Conservation (phyloP, 1,140 invertebrate species). For the Odontomachus brunneus region DNA sequence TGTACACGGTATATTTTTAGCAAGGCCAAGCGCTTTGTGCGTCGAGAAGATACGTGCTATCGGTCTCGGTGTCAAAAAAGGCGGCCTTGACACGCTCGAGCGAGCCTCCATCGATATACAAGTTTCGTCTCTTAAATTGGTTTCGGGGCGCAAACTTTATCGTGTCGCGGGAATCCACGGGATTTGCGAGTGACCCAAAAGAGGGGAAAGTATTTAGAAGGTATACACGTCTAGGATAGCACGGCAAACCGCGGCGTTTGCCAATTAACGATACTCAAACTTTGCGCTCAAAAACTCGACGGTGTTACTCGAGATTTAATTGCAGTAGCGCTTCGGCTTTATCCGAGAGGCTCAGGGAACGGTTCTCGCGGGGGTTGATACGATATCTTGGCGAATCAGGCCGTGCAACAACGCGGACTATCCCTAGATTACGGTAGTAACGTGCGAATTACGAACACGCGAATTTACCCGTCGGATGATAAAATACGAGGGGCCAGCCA, state of each 20-base stretch:
- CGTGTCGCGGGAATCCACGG: conserved; percentile 42
- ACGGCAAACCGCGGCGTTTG: conserved; percentile 42
- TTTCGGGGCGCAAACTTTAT: conserved; percentile 27
- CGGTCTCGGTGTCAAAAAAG: not conserved
- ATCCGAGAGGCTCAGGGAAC: conserved; percentile 22
- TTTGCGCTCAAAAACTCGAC: conserved; percentile 38
- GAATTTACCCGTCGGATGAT: conserved; percentile 43
- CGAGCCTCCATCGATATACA: conserved; percentile 24
- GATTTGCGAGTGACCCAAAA: conserved; percentile 44
- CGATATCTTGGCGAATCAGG: conserved; percentile 46
- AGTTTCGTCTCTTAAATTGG: conserved; percentile 57
- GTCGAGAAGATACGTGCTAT: not conserved
- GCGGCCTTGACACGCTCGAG: conserved; percentile 30
- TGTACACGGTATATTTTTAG: not conserved
- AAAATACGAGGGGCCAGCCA: conserved; percentile 4
- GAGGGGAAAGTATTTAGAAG: conserved; percentile 37
- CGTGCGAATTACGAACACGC: conserved; percentile 51
- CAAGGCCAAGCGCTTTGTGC: not conserved
- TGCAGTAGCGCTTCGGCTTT: conserved; percentile 28
- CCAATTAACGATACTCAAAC: conserved; percentile 60
- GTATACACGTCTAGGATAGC: conserved; percentile 45
- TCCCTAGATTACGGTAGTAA: conserved; percentile 35
- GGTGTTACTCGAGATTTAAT: conserved; percentile 52
- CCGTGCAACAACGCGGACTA: conserved; percentile 29
- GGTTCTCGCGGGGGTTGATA: conserved; percentile 8